phyloP scores from a whole-genome alignment of 23 tunicate genomes.

The Ascidia mentula region DNA sequence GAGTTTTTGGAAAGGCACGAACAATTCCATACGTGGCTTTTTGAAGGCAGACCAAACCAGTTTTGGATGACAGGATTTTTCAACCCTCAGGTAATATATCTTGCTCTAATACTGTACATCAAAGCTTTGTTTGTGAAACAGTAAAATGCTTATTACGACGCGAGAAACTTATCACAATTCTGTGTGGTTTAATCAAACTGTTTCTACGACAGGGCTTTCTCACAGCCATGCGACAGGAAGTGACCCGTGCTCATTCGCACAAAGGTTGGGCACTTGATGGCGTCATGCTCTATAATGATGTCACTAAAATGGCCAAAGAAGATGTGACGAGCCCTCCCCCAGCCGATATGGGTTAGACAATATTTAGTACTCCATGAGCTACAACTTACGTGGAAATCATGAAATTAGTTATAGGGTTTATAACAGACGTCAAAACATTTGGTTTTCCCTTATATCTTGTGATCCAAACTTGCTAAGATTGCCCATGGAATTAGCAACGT shows the following conservation, averaged over 20 bases:
- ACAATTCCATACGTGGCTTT: slow-evolving; percentile 73
- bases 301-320: slow-evolving; percentile 71
- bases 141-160: too few relatives aligned
- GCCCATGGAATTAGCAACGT: too few relatives aligned
- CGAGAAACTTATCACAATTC: too few relatives aligned
- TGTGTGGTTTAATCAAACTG: too few relatives aligned
- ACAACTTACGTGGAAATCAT: too few relatives aligned
- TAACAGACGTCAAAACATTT: too few relatives aligned
- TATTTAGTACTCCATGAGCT: too few relatives aligned
- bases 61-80: slow-evolving; percentile 94
- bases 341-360: slow-evolving; percentile 51
- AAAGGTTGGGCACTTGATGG: slow-evolving; percentile 93
- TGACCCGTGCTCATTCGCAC: slow-evolving; percentile 80
- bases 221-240: slow-evolving; percentile 92
- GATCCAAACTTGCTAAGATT: too few relatives aligned
- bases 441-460: too few relatives aligned
- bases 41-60: slow-evolving; percentile 78
- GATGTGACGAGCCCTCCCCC: slow-evolving; percentile 72
- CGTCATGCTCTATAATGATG: slow-evolving; percentile 74
- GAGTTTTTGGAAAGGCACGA: slow-evolving; percentile 79
- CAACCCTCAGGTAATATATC: slow-evolving; percentile 85
- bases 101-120: too few relatives aligned
- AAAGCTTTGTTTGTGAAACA: too few relatives aligned
- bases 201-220: slow-evolving; percentile 62
- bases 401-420: too few relatives aligned